A percentile compares a stretch with the other conserved stretches of the same genome.
These are phyloP conservation scores for Tyria jacobaeae DNA, from an alignment of 2,888 invertebrate species.

Conservation along the genomic window DNA sequence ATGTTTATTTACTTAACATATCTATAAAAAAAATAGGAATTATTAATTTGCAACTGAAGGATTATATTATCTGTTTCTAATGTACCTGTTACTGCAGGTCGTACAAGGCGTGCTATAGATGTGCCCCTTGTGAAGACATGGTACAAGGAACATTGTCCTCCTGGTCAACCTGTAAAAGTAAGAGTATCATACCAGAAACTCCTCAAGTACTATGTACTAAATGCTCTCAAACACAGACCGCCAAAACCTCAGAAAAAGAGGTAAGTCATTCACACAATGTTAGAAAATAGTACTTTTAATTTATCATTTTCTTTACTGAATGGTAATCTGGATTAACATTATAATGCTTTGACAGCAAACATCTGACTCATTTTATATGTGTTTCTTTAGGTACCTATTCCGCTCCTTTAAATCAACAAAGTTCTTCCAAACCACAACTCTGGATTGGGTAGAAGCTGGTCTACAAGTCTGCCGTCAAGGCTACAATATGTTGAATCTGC, in stretches of 20 bases:
- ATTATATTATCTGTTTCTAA: too few relatives aligned
- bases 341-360: neutral
- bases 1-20: too few relatives aligned
- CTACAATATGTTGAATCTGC: constrained; percentile 99
- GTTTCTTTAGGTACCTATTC: constrained; percentile 92
- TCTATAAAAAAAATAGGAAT: too few relatives aligned
- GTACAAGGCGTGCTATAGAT: constrained; percentile 97
- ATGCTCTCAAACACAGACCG: constrained; percentile 98
- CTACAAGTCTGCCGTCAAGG: constrained; percentile 99
- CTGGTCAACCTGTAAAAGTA: constrained; percentile 99
- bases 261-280: constrained; percentile 60
- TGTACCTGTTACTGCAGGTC: constrained; percentile 86
- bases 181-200: constrained; percentile 99
- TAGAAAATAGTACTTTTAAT: neutral
- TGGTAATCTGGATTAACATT: neutral
- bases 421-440: constrained; percentile 99
- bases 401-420: constrained; percentile 99
- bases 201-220: constrained; percentile 98
- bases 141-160: constrained; percentile 98
- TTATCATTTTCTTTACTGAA: too few relatives aligned
- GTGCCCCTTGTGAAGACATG: constrained; percentile 99
- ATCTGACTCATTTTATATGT: neutral
- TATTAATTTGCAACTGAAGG: too few relatives aligned
- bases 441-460: constrained; percentile 99
- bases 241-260: constrained; percentile 99